Conservation (phyloP, 2,888 invertebrate species). For the Tetragnatha montana region DNA sequence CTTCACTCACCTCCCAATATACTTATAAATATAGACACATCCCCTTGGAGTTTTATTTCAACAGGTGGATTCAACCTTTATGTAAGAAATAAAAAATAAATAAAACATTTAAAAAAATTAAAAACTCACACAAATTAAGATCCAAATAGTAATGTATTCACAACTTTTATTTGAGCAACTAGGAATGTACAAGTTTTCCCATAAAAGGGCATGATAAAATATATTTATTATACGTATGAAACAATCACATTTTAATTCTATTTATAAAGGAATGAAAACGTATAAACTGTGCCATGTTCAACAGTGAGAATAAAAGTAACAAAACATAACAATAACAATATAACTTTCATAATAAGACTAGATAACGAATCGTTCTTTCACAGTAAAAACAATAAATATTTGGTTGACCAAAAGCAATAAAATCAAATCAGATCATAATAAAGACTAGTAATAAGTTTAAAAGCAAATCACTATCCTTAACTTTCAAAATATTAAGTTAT, state of each 20-base stretch:
- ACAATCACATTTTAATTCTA: conserved; percentile 9
- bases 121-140: neutral
- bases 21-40: too few species aligned
- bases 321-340: conserved; percentile 33
- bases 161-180: conserved; percentile 68
- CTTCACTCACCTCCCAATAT: too few species aligned
- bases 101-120: neutral
- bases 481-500: neutral
- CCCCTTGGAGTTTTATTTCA: too few species aligned
- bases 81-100: neutral
- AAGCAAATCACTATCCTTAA: neutral
- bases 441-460: neutral
- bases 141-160: neutral
- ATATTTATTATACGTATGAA: conserved; percentile 13
- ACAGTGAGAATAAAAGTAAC: conserved; percentile 54
- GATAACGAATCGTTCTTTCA: neutral
- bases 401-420: neutral
- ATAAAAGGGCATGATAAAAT: conserved; percentile 33
- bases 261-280: conserved; percentile 23
- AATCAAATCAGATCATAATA: conserved; percentile 3
- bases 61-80: neutral
- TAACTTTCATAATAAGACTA: conserved; percentile 38
- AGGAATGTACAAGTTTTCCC: conserved; percentile 51
- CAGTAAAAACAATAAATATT: neutral
- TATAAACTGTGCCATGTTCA: conserved; percentile 56